A percentile compares a stretch with the other conserved stretches of the same genome.
Evolutionary conservation across 2,888 invertebrate species (phyloP).

Genomic region (Heliconius charithonia): DNA sequence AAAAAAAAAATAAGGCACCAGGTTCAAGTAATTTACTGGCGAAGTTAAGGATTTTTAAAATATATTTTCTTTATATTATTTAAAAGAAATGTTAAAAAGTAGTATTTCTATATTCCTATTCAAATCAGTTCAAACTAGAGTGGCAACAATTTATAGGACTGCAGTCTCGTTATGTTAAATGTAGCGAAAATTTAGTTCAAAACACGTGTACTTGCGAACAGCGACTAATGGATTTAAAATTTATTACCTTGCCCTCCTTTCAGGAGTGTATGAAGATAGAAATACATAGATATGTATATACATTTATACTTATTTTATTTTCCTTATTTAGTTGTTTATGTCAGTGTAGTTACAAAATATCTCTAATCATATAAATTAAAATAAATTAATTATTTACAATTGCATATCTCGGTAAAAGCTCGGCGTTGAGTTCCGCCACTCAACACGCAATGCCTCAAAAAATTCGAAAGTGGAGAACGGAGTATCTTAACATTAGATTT

Average conservation of each 20-base stretch:
- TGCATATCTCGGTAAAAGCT: too few species aligned
- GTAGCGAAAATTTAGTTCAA: conserved; percentile 70
- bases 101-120: background rate
- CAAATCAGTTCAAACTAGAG: conserved; percentile 60
- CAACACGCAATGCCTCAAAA: too few species aligned
- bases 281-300: background rate
- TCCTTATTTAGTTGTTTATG: background rate
- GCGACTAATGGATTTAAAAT: conserved; percentile 81
- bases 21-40: background rate
- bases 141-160: conserved; percentile 78
- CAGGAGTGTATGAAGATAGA: background rate
- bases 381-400: too few species aligned
- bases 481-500: too few species aligned
- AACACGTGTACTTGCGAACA: conserved; percentile 77
- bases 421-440: too few species aligned
- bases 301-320: background rate
- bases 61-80: background rate
- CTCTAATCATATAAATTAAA: too few species aligned
- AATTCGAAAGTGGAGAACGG: too few species aligned
- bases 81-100: background rate
- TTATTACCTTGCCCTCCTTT: conserved; percentile 66
- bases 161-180: conserved; percentile 82
- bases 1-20: too few species aligned
- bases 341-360: too few species aligned
- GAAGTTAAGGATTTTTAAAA: background rate